Evolutionary conservation across 2,888 invertebrate species (phyloP).

Genomic region (Tanypteryx hageni): DNA sequence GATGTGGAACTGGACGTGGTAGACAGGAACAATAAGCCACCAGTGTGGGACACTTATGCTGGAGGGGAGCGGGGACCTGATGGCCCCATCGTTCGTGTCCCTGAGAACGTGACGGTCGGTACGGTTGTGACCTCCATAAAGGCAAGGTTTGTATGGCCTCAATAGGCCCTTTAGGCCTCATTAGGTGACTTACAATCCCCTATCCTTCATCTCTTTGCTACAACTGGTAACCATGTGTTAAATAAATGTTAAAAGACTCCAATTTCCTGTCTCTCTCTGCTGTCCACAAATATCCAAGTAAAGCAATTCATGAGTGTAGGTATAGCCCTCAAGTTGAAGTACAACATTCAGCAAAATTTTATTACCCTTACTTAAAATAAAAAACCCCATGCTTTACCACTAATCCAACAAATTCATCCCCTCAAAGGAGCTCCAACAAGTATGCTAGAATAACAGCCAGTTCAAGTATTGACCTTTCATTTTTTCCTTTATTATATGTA

Average conservation of each 20-base stretch:
- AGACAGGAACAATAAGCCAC: constrained; percentile 98
- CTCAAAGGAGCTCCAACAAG: constrained; percentile 30
- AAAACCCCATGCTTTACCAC: constrained; percentile 22
- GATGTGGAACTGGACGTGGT: constrained; percentile 99
- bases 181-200: constrained; percentile 79
- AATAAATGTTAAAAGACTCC: background rate
- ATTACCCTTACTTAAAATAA: background rate
- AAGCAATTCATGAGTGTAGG: background rate
- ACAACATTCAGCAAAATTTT: background rate
- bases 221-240: background rate
- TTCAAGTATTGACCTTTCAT: background rate
- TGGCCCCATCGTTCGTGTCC: constrained; percentile 94
- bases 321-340: constrained; percentile 12
- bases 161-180: constrained; percentile 44
- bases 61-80: constrained; percentile 62
- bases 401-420: constrained; percentile 39
- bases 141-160: constrained; percentile 84
- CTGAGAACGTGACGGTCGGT: constrained; percentile 99
- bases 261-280: constrained; percentile 45
- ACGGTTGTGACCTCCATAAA: constrained; percentile 98
- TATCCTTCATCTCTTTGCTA: constrained; percentile 61
- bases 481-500: background rate
- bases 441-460: constrained; percentile 55
- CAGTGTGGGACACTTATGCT: constrained; percentile 95
- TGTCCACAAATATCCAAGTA: background rate